Evolutionary conservation across 1,140 invertebrate genomes (phyloP).

Genomic region (Hycleus phaleratus): DNA sequence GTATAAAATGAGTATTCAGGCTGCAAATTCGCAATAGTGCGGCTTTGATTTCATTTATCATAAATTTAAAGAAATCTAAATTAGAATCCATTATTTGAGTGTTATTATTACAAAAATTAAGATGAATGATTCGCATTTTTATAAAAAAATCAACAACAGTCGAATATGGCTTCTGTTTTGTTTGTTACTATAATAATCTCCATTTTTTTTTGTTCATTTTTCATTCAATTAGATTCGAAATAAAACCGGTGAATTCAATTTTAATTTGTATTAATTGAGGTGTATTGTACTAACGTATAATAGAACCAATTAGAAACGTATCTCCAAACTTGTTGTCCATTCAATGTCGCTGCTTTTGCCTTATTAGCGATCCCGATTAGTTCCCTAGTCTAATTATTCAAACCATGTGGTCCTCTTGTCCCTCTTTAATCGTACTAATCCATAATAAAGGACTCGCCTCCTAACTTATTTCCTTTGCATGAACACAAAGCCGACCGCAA

Average conservation of each 20-base stretch:
- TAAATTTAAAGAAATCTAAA: no score
- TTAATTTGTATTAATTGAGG: conserved; percentile 7
- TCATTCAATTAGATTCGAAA: no score
- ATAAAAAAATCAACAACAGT: no score
- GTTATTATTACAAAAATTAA: no score
- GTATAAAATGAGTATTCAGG: no score
- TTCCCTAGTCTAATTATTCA: conserved; percentile 14
- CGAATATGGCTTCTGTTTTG: no score
- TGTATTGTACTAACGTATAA: conserved; percentile 4
- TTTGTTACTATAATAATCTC: no score
- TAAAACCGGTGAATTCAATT: not conserved
- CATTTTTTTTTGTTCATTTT: no score
- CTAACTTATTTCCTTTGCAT: conserved; percentile 12
- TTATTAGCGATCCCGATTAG: conserved; percentile 13
- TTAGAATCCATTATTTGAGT: no score
- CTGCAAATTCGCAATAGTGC: no score
- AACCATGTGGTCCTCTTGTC: conserved; percentile 12
- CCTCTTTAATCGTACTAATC: conserved; percentile 12
- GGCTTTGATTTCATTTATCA: no score
- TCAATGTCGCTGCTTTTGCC: conserved; percentile 7
- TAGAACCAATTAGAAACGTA: conserved; percentile 11
- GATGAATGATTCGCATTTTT: no score
- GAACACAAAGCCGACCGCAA: conserved; percentile 2
- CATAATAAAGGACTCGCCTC: conserved; percentile 11
- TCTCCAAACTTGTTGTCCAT: conserved; percentile 7